Conservation (phyloP, 2,113 vertebrate species). For the Mus pahari region DNA sequence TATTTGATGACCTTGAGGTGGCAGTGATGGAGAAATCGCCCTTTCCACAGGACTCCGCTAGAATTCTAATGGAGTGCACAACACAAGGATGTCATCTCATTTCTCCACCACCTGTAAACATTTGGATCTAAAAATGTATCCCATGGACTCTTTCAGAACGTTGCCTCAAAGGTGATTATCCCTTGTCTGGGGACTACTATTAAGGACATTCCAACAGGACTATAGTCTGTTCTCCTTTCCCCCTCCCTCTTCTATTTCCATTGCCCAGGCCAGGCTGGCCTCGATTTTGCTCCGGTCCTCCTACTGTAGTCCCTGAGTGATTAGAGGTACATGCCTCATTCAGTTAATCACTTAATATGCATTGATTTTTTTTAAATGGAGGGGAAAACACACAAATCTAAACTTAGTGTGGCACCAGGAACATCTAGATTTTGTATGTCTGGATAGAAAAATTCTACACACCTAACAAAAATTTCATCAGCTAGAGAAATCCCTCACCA, state of each 20-base stretch:
- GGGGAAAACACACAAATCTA: constrained; percentile 56
- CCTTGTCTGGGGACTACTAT: not conserved
- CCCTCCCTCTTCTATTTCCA: not conserved
- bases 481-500: not conserved
- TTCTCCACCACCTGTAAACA: not conserved
- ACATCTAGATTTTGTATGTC: constrained; percentile 48
- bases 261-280: not conserved
- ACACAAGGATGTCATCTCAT: not conserved
- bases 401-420: constrained; percentile 55
- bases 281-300: not conserved
- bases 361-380: not conserved
- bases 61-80: not conserved
- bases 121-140: constrained; percentile 23
- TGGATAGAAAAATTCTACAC: constrained; percentile 46
- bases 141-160: not conserved
- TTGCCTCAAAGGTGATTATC: constrained; percentile 6
- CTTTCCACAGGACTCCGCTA: not conserved
- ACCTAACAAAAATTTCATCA: constrained; percentile 8
- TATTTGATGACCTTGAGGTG: not conserved
- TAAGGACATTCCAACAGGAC: not conserved
- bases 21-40: not conserved
- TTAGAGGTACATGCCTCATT: not conserved
- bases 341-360: not conserved
- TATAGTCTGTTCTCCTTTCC: not conserved
- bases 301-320: not conserved